Base-by-base conservation (phyloP, 2,797 vertebrate species). In the Alectoris magna region DNA sequence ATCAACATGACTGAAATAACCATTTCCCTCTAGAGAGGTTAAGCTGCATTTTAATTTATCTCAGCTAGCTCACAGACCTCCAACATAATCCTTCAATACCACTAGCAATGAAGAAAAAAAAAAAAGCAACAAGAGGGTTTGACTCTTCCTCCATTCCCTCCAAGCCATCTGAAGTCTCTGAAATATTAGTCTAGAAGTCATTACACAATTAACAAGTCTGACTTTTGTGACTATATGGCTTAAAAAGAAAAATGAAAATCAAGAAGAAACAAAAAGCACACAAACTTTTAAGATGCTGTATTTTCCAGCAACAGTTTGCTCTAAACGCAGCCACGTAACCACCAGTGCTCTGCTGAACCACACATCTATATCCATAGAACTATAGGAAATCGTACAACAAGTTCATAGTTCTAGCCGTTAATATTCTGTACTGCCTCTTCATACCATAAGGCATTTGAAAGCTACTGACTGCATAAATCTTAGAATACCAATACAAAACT, bases 391-490 rank as follows among this genome's bases (percentile, higher is more conserved):
- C 2, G 5, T 10, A 56, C 23, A 68, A 76, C 34, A 84, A 2
- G 58, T 59, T 34, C 34, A 81, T 14, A 2, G 41, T 44, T 38
- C 51, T 27, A 51, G 26, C 29, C n/a, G 31, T 94, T 95, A 79
- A 87, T 82, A 84, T 76, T 87, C 84, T 81, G 2, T 90, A 92
- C 49, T 85, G 56, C 7, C 51, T 91, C 44, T 85, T 88, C 70
- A 51, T n/a, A 39, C 10, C 43, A 58, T 80, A 49, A 92, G 53
- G 70, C 80, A 70, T 81, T 71, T 53, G 53, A 3, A 87, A 75
- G 72, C 39, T 93, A 84, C 87, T 90, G 58, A 69, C 58, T 86
- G 55, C 81, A 81, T 49, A 91, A 71, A 85, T 90, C 88, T 94
- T 93, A 86, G 90, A 95, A 88, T 16, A 88, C 36, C 34, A 34